Evolutionary conservation across 1,140 invertebrate species (phyloP).

Genomic region (Paramacrobiotus metropolitanus): DNA sequence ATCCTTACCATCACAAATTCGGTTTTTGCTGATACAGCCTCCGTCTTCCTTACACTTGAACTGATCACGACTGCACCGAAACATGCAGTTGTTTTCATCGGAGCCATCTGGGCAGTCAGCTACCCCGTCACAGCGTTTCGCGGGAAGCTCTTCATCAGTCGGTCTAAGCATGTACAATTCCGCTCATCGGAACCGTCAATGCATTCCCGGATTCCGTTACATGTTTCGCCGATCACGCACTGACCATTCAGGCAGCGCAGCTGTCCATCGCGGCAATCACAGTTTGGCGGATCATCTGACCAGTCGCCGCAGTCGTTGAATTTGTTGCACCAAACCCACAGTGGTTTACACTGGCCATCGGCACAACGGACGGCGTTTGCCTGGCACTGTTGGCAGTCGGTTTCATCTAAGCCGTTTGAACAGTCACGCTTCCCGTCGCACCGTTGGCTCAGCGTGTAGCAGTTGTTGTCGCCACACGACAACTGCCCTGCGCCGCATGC

Average conservation of each 20-base stretch:
- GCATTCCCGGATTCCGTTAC: not conserved
- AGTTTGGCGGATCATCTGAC: not conserved
- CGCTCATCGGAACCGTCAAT: not conserved
- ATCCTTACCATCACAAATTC: not conserved
- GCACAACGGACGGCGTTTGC: not conserved
- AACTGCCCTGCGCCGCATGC: not conserved
- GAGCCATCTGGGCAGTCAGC: not conserved
- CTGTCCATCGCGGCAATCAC: not conserved
- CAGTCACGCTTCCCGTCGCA: not conserved
- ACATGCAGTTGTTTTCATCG: not conserved
- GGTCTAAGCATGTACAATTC: not conserved
- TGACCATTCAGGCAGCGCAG: not conserved
- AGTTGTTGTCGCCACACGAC: not conserved
- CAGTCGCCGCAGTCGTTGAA: constrained; percentile 1
- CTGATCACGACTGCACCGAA: constrained; percentile 1
- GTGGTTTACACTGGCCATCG: not conserved
- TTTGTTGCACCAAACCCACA: constrained; percentile 4
- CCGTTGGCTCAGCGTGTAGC: not conserved
- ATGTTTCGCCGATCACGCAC: constrained; percentile 1
- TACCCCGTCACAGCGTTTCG: not conserved
- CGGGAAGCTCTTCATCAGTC: not conserved
- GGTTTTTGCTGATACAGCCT: not conserved
- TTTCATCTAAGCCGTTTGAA: not conserved
- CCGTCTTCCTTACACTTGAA: not conserved
- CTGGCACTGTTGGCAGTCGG: not conserved